Conservation (phyloP, 2,113 vertebrate genomes). For the Colossoma macropomum region DNA sequence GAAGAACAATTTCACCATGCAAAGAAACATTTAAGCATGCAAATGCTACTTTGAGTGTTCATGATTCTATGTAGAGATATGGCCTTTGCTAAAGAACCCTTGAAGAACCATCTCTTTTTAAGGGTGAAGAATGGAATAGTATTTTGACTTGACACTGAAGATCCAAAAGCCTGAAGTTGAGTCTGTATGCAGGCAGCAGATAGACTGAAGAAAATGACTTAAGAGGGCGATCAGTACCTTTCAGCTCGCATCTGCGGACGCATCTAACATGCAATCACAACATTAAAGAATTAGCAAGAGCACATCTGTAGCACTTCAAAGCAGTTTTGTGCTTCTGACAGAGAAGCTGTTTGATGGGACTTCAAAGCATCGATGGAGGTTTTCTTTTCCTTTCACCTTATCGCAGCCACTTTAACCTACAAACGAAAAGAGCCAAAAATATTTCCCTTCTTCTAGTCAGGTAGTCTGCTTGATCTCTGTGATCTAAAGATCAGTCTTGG, state of each 20-base stretch:
- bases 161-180: no score
- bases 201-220: background rate
- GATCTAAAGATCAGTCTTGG: conserved; percentile 14
- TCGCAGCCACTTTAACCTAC: conserved; percentile 32
- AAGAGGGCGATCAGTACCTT: background rate
- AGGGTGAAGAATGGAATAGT: no score
- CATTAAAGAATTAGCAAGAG: conserved; percentile 49
- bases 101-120: no score
- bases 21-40: no score
- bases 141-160: no score
- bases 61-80: no score
- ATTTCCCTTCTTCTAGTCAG: conserved; percentile 8
- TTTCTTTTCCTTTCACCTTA: conserved; percentile 37
- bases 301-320: conserved; percentile 50
- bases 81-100: no score
- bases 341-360: conserved; percentile 55
- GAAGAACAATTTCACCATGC: no score
- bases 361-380: conserved; percentile 51
- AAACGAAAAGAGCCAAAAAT: conserved; percentile 25
- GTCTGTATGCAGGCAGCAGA: no score
- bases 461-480: conserved; percentile 23
- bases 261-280: conserved; percentile 26
- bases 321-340: conserved; percentile 45
- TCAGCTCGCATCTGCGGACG: background rate
- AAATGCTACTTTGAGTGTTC: no score